phyloP scores from a whole-genome alignment of 1,140 invertebrate genomes.

The Plodia interpunctella region DNA sequence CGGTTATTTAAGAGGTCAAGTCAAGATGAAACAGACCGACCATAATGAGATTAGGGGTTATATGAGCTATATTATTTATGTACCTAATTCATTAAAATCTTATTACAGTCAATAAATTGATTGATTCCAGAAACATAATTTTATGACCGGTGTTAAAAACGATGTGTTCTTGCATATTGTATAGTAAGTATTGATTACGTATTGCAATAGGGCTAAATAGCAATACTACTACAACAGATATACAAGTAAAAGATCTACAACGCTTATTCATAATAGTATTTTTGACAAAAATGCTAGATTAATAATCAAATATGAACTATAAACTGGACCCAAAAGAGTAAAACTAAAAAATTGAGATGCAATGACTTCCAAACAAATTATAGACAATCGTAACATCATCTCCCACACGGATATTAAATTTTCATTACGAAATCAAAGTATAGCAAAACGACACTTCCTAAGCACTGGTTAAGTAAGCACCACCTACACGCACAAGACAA shows the following conservation, averaged over 20 bases:
- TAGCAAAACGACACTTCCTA: slow-evolving; percentile 37
- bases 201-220: too few species aligned
- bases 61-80: too few species aligned
- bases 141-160: too few species aligned
- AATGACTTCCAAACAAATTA: background rate
- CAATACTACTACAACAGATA: too few species aligned
- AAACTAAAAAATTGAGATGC: background rate
- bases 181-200: too few species aligned
- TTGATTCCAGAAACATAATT: too few species aligned
- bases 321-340: background rate
- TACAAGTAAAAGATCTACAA: too few species aligned
- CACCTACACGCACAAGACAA: slow-evolving; percentile 52
- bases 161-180: too few species aligned
- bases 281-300: too few species aligned
- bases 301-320: too few species aligned
- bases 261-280: too few species aligned
- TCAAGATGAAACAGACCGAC: slow-evolving; percentile 31
- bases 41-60: slow-evolving; percentile 7
- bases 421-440: slow-evolving; percentile 44
- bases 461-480: slow-evolving; percentile 43
- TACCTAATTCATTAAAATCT: background rate
- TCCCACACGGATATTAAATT: slow-evolving; percentile 25
- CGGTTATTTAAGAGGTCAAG: slow-evolving; percentile 16
- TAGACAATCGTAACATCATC: slow-evolving; percentile 10
- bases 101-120: background rate